Base-by-base conservation (phyloP, 2,797 vertebrate genomes). In the Anabacerthia variegaticeps region DNA sequence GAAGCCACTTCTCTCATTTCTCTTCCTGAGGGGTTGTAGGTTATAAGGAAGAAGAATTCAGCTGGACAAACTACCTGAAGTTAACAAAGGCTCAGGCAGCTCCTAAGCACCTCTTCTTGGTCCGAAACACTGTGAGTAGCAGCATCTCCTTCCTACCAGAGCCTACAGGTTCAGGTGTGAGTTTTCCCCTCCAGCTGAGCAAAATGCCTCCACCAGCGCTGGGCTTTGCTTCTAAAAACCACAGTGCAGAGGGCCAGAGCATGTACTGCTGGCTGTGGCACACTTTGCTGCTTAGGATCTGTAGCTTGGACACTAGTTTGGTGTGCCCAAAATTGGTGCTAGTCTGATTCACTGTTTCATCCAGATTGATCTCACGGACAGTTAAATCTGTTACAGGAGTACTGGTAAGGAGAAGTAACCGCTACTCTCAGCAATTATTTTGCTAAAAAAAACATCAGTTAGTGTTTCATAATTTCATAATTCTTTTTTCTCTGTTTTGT, bases 11-110 rank as follows among this genome's bases (percentile, higher is more conserved):
- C 55, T 95, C 55, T 95, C 58, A 5, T 93, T 94, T 95, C 48
- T 88, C 39, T 91, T 97, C 84, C 79, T 58, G 97, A 97, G 97
- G 97, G 92, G 92, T 98, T 98, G 83, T 97, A 99, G 99, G 99
- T 93, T 99, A 98, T 98, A 99, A 99, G 97, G 99, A 99, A 92
- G 99, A 99, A 49, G 99, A 99, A 97, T 99, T 99, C 97, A 99
- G 98, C 92, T 99, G 99, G 99, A 98, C 98, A 93, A 99, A 98
- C 97, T 99, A 99, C 95, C 97, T 99, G 97, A 99, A 98, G 95
- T 98, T 99, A 97, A 99, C 98, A 55, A 99, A 99, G 98, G 99
- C 99, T 97, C 99, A 99, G 97, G 98, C 99, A 74, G 99, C 99
- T 95, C 98, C 99, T 59, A 98, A 99, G 97, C 99, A 99, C 75